Base-by-base conservation (phyloP, 1,140 invertebrate genomes). In the Rhyacophila brunnea region DNA sequence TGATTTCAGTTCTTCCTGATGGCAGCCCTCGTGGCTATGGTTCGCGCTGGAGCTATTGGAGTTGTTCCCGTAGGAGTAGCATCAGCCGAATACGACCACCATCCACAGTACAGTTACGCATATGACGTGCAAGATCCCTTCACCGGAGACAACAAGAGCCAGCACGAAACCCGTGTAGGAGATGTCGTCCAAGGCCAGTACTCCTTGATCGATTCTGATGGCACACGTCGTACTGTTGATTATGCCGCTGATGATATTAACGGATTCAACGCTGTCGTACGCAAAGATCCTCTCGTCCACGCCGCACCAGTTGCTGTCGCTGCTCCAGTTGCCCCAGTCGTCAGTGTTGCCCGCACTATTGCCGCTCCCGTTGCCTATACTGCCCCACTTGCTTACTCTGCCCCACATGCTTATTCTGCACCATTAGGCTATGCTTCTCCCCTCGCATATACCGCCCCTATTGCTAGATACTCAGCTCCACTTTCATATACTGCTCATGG, bases 131-230 rank as follows among this genome's bases (percentile, higher is more conserved):
- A 82, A 35, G 84, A 85, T 68, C 76, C 79, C 15, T 70, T 81
- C 56, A 86, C 80, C 62, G 82, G 85, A 5, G 83, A 85, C 65
- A 82, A 76, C 74, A 85, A 85, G 71, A 82, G 75, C 60, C 82
- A 83, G 67, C 73, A 77, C 55, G 83, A 85, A 68, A 79, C 80
- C 61, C 78, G 83, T 14, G 75, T 82, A 59, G 83, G 83, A n/a
- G 83, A 85, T 62, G 65, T 82, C 6, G 83, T 85, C 11, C 79
- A 80, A 61, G 83, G 83, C 17, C 76, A 75, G 45, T 85, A 84
- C 67, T 81, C 80, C 0, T 67, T 83, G 11, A 74, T 82, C 11
- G 82, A 84, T 34, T 74, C 83, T 20, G 83, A 85, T 53, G 82
- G 83, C 17, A 82, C 79, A 2, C 71, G 79, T 23, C 80, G 83